phyloP scores from a whole-genome alignment of 35 echinoderm and acorn worm genomes.

The Nesometra sesokonis region DNA sequence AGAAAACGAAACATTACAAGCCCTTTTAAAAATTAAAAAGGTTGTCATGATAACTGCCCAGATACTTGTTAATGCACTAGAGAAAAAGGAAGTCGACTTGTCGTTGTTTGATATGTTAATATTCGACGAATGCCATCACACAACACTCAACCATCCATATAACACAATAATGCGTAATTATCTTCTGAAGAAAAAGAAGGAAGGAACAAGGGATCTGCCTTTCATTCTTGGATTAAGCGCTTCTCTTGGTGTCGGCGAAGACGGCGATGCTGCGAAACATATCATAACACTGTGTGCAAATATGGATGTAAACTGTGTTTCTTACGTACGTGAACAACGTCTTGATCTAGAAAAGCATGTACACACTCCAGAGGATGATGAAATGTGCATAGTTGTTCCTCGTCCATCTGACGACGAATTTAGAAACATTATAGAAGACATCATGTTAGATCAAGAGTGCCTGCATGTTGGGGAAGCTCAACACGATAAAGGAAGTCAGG shows the following conservation, averaged over 20 bases:
- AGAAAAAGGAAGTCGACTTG: background rate
- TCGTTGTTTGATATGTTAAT: conserved; percentile 28
- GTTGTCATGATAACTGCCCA: conserved; percentile 54
- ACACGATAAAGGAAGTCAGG: conserved; percentile 17
- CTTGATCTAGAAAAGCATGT: conserved; percentile 11
- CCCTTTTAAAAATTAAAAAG: background rate
- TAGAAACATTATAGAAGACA: background rate
- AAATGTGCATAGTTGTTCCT: background rate
- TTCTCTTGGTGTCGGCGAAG: conserved; percentile 25
- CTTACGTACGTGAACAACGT: background rate
- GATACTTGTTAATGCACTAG: conserved; percentile 34
- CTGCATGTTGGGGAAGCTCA: background rate
- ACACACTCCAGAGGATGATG: conserved; percentile 16
- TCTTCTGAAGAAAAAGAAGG: conserved; percentile 27
- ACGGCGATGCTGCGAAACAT: conserved; percentile 12
- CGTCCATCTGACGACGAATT: background rate
- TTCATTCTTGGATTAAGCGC: conserved; percentile 51
- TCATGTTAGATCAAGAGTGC: conserved; percentile 3
- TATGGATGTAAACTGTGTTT: conserved; percentile 29
- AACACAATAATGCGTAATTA: conserved; percentile 53
- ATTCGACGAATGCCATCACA: conserved; percentile 64
- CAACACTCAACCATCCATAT: conserved; percentile 45
- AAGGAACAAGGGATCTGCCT: conserved; percentile 21
- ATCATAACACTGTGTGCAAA: conserved; percentile 46
- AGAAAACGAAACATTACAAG: background rate